A percentile compares a stretch with the other conserved stretches of the same genome.
phyloP scores from a whole-genome alignment of 2,797 vertebrate genomes.

The Chloroceryle inda region DNA sequence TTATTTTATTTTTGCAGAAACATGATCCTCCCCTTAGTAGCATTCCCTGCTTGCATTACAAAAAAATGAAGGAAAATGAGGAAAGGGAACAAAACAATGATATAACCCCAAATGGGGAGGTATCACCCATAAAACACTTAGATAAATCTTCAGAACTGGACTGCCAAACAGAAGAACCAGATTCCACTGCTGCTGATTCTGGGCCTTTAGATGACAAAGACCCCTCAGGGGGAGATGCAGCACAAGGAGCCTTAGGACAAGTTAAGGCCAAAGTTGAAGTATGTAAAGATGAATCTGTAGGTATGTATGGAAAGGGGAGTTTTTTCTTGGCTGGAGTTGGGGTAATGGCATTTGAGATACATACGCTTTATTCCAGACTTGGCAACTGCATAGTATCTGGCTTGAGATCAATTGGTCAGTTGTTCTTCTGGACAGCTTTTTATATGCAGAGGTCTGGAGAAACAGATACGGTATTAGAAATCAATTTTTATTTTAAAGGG shows the following conservation, averaged over 20 bases:
- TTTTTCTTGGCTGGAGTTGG: neutral
- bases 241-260: conserved; percentile 93
- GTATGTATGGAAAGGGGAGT: conserved; percentile 80
- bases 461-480: neutral
- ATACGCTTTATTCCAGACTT: neutral
- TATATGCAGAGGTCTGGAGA: neutral
- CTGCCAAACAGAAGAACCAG: conserved; percentile 80
- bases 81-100: conserved; percentile 91
- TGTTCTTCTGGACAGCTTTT: neutral
- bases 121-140: conserved; percentile 81
- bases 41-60: conserved; percentile 98
- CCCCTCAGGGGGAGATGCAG: conserved; percentile 78
- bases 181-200: conserved; percentile 70
- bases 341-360: neutral
- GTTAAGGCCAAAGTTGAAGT: conserved; percentile 99
- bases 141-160: conserved; percentile 83
- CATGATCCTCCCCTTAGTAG: conserved; percentile 97
- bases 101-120: conserved; percentile 79
- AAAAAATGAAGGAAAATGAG: conserved; percentile 97
- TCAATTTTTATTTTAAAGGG: neutral
- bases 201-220: conserved; percentile 81
- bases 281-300: conserved; percentile 98
- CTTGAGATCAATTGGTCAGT: neutral
- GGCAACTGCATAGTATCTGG: neutral
- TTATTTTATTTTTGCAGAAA: conserved; percentile 85